Evolutionary conservation across 2,888 invertebrate species (phyloP).

Genomic region (Hirtodrosophila alboralis): DNA sequence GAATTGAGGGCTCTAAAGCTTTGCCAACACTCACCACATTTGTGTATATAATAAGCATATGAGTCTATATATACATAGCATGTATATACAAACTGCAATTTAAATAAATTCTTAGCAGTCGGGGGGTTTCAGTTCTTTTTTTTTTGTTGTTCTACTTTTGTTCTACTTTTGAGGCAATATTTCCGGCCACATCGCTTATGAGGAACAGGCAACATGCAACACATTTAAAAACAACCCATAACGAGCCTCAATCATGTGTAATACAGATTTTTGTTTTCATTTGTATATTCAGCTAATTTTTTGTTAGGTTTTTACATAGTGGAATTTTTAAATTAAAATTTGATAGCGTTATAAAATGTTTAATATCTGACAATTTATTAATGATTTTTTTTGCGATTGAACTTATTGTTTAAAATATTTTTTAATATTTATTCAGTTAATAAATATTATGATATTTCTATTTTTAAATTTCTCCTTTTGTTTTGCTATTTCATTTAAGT

Average conservation of each 20-base stretch:
- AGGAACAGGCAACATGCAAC: constrained; percentile 18
- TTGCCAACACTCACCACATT: not conserved
- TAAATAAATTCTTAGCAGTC: constrained; percentile 5
- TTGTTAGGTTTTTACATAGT: not conserved
- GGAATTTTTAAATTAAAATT: too few species aligned
- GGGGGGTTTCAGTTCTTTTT: not conserved
- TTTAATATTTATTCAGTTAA: too few species aligned
- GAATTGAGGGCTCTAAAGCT: constrained; percentile 10
- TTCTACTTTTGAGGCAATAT: constrained; percentile 15
- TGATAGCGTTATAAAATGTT: too few species aligned
- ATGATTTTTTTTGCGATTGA: too few species aligned
- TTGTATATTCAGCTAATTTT: not conserved
- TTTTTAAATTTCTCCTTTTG: too few species aligned
- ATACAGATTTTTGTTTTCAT: constrained; percentile 3
- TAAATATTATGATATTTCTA: too few species aligned
- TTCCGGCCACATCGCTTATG: constrained; percentile 27
- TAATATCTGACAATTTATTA: too few species aligned
- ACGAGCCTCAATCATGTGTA: not conserved
- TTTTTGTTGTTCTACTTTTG: not conserved
- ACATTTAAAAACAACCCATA: constrained; percentile 9
- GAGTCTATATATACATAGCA: not conserved
- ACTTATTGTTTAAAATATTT: too few species aligned
- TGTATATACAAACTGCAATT: not conserved
- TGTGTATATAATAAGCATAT: constrained; percentile 2
- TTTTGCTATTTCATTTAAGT: too few species aligned